Evolutionary conservation across 2,888 invertebrate species (phyloP).

Genomic region (Dicranocentrus wangi): DNA sequence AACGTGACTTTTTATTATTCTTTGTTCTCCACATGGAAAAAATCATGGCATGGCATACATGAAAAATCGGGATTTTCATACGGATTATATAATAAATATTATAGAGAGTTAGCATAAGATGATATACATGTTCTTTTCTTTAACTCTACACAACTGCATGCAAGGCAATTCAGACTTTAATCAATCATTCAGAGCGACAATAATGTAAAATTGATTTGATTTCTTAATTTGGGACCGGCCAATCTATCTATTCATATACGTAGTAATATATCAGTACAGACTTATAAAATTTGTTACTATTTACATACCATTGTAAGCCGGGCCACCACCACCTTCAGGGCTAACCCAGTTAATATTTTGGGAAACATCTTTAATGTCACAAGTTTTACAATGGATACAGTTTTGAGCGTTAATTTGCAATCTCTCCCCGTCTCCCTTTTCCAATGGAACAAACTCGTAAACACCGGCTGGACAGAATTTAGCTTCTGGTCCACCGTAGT

Average conservation of each 20-base stretch:
- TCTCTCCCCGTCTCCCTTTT: slow-evolving; percentile 86
- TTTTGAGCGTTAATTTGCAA: slow-evolving; percentile 99
- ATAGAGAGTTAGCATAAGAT: not conserved
- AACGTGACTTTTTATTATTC: too few relatives aligned
- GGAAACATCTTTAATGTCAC: slow-evolving; percentile 98
- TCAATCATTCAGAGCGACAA: not conserved
- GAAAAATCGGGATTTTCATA: too few relatives aligned
- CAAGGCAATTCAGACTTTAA: slow-evolving; percentile 32
- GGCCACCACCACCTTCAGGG: slow-evolving; percentile 98
- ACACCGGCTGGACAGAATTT: slow-evolving; percentile 99
- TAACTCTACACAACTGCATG: slow-evolving; percentile 1
- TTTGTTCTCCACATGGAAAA: too few relatives aligned
- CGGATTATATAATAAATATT: not conserved
- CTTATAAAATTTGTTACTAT: too few relatives aligned
- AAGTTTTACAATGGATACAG: slow-evolving; percentile 99
- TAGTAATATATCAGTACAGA: not conserved
- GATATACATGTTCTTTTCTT: too few relatives aligned
- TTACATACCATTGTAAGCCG: slow-evolving; percentile 99
- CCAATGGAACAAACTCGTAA: slow-evolving; percentile 97
- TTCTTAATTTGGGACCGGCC: not conserved
- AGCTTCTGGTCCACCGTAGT: slow-evolving; percentile 95
- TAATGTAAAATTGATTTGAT: not conserved
- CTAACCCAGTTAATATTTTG: slow-evolving; percentile 99
- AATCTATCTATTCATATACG: not conserved
- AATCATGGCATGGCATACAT: too few relatives aligned